Percentiles rank a stretch among this genome's conserved stretches.
Evolutionary conservation across 1,140 invertebrate species (phyloP).

Genomic region (Harpegnathos saltator): DNA sequence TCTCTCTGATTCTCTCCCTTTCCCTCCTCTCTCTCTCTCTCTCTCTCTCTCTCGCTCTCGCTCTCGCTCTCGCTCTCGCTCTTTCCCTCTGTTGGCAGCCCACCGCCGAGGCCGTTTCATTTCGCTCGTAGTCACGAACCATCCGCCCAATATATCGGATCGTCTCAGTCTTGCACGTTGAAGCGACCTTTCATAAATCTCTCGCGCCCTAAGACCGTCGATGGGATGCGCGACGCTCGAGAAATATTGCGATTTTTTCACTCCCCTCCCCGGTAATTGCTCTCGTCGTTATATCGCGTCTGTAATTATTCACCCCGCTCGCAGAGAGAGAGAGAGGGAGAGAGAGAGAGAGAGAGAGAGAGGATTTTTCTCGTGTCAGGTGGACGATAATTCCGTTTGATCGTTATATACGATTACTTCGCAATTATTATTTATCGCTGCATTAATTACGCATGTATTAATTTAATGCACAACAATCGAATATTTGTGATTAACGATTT

Average conservation of each 20-base stretch:
- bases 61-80: no score
- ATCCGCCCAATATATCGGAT: constrained; percentile 33
- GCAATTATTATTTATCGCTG: neutral
- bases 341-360: neutral
- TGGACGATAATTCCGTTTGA: neutral
- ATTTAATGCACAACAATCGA: neutral
- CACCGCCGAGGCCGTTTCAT: constrained; percentile 13
- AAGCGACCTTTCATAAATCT: constrained; percentile 45
- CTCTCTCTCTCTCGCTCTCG: no score
- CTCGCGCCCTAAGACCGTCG: neutral
- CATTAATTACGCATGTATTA: no score
- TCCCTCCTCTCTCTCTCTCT: neutral
- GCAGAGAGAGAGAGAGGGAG: neutral
- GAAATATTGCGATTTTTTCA: neutral
- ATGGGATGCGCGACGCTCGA: neutral
- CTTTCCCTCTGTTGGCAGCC: neutral
- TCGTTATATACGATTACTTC: neutral
- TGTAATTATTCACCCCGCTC: neutral
- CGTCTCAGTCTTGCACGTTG: neutral
- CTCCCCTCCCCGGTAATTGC: neutral
- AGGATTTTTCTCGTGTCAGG: neutral
- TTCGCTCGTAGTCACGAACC: constrained; percentile 42
- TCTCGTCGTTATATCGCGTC: neutral
- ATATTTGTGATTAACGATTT: neutral
- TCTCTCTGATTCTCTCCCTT: neutral